phyloP scores from a whole-genome alignment of 1,140 invertebrate genomes.

The Lucilia cuprina region DNA sequence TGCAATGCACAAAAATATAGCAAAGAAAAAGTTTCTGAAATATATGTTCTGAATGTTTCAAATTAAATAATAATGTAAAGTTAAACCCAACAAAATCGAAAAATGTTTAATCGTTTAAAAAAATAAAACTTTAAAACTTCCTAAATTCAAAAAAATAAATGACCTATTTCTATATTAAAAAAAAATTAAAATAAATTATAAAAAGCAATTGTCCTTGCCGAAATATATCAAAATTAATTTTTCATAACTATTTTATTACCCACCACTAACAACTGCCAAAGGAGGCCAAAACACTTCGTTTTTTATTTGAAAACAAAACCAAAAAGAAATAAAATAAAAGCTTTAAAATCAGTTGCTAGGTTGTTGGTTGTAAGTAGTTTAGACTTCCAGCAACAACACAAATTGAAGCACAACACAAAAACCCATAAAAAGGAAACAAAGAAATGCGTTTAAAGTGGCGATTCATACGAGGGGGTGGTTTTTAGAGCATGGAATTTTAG shows the following conservation, averaged over 20 bases:
- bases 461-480: slow-evolving; percentile 13
- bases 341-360: not conserved
- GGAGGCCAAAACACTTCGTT: not conserved
- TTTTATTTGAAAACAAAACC: not conserved
- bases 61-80: too few species aligned
- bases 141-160: too few species aligned
- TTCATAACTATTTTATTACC: not conserved
- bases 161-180: too few species aligned
- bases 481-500: not conserved
- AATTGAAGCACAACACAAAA: not conserved
- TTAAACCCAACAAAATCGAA: too few species aligned
- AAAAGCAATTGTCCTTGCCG: too few species aligned
- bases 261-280: not conserved
- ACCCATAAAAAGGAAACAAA: slow-evolving; percentile 9
- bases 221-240: too few species aligned
- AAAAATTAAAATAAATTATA: too few species aligned
- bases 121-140: too few species aligned
- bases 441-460: slow-evolving; percentile 21
- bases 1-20: not conserved
- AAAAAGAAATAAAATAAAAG: not conserved
- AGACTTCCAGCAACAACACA: not conserved
- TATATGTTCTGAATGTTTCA: too few species aligned
- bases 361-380: not conserved
- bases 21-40: not conserved
- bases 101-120: too few species aligned